A percentile compares a stretch with the other conserved stretches of the same genome.
Evolutionary conservation across 1,140 invertebrate species (phyloP).

Genomic region (Geopemphigus sp.): DNA sequence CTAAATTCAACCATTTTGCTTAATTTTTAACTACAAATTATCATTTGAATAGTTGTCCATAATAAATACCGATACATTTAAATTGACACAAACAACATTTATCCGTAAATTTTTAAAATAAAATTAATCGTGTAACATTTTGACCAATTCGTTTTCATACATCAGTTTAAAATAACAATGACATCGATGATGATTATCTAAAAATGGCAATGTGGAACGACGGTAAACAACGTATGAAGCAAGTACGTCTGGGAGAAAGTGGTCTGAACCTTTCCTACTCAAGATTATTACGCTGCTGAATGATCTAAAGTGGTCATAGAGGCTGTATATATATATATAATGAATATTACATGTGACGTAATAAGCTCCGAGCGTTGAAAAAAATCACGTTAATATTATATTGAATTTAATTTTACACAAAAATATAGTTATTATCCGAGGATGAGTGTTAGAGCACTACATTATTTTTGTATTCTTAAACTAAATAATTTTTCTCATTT

Average conservation of each 20-base stretch:
- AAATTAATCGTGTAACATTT: too few species aligned
- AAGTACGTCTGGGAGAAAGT: constrained; percentile 41
- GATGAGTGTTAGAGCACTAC: neutral
- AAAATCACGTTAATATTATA: neutral
- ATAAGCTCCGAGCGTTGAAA: neutral
- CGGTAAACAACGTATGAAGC: constrained; percentile 27
- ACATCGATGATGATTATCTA: constrained; percentile 30
- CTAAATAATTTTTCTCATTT: neutral
- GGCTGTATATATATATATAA: neutral
- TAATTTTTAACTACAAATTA: too few species aligned
- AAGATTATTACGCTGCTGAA: constrained; percentile 19
- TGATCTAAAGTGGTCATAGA: constrained; percentile 32
- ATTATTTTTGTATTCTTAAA: neutral
- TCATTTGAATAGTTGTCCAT: too few species aligned
- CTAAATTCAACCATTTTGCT: too few species aligned
- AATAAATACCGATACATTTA: too few species aligned
- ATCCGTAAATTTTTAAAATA: too few species aligned
- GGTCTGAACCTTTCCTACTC: constrained; percentile 40
- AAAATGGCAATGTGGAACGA: constrained; percentile 40
- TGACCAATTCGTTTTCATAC: neutral
- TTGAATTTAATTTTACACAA: neutral
- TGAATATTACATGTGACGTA: constrained; percentile 10
- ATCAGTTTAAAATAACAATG: constrained; percentile 13
- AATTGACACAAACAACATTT: too few species aligned
- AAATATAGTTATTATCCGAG: neutral